Conservation (phyloP, 2,797 vertebrate genomes). For the Melanotaenia maccullochi region DNA sequence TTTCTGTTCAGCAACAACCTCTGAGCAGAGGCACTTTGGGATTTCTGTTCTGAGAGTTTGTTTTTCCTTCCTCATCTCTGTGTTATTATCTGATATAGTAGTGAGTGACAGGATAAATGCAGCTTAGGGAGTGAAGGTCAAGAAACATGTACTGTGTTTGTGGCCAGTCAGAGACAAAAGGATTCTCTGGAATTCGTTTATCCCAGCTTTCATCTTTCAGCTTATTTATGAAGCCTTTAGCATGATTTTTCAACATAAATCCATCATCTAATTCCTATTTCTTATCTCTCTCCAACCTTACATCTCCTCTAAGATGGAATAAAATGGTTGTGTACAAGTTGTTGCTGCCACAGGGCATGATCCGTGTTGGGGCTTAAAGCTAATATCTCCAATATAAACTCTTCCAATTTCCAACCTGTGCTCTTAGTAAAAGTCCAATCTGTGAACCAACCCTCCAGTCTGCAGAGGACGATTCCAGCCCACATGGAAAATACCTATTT, state of each 20-base stretch:
- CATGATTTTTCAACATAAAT: background rate
- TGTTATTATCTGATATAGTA: constrained; percentile 45
- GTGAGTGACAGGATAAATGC: constrained; percentile 34
- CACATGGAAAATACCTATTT: constrained; percentile 56
- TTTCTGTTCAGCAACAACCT: constrained; percentile 13
- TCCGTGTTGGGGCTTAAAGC: constrained; percentile 7
- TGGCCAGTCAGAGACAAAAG: background rate
- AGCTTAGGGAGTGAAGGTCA: constrained; percentile 51
- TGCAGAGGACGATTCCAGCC: constrained; percentile 31
- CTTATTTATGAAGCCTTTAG: background rate
- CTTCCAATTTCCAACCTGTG: constrained; percentile 24
- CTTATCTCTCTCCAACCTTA: background rate
- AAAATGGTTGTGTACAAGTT: background rate
- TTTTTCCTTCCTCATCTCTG: constrained; percentile 43
- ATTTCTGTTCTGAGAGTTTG: constrained; percentile 18
- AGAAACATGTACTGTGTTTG: background rate
- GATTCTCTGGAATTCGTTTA: constrained; percentile 3
- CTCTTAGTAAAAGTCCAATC: constrained; percentile 29
- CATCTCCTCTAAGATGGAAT: background rate
- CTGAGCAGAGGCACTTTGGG: constrained; percentile 43
- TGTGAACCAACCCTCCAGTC: constrained; percentile 19
- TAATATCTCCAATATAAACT: constrained; percentile 27
- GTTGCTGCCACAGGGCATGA: constrained; percentile 5
- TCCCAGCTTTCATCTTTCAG: background rate
- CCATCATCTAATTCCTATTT: background rate